Evolutionary conservation across 2,888 invertebrate genomes (phyloP), one percentile per base, ranked within the genome.

Genomic region (Cyaniris semiargus): DNA sequence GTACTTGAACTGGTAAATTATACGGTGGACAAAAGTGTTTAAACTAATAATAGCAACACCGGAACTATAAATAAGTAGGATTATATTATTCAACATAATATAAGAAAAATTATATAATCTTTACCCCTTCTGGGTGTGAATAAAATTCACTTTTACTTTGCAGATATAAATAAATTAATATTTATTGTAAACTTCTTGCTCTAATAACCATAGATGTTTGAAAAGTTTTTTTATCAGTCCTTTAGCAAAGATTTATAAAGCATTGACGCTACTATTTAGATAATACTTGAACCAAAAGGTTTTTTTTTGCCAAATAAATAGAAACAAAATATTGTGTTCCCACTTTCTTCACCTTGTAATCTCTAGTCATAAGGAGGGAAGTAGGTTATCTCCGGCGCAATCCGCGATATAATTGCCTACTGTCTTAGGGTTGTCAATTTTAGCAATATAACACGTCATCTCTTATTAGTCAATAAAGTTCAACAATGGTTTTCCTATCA

Each of bases 71-170:
- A 60, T 60, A 60, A 60, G 60, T 60, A 60, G 23, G 23, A 13
- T 23, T 60, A 60, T 8, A 21, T 60, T 13, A 60, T 60, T 23
- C 23, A 60, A 60, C 23, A 10, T 8, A 21, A 60, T 21, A 60
- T 8, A 60, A 23, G 60, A 60, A 23, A 60, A 60, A 13, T 60
- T 60, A 60, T 60, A 23, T 60, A 60, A 60, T 60, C 60, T 60
- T 23, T 23, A 60, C 60, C 10, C 21, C 3, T n/a, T 8, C 53
- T 58, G 23, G 23, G 21, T 60, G 13, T 23, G 8, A 60, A 60
- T 60, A 23, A 60, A 23, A 60, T 60, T 3, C 13, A 76, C 75
- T 76, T 58, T 58, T 76, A 58, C 75, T 31, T 75, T 53, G 53
- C n/a, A 53, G 6, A 38, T 38, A 38, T 71, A 71, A 71, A 38